phyloP scores from a whole-genome alignment of 2,888 invertebrate genomes.

The Drosophila stalkeri region DNA sequence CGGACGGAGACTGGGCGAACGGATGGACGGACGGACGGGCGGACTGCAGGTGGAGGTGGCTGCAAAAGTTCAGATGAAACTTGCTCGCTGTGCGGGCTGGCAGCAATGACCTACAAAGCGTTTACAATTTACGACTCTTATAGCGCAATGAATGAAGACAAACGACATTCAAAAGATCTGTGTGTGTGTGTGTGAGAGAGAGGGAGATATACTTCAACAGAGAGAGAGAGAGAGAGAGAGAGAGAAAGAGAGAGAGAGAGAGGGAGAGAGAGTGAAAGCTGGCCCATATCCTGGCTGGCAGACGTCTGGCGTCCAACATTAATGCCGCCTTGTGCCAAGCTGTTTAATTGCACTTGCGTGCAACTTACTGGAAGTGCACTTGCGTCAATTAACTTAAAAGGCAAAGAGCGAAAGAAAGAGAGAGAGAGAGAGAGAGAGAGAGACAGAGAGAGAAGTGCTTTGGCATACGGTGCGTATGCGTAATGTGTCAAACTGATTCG shows the following conservation, averaged over 20 bases:
- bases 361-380: constrained; percentile 69
- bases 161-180: constrained; percentile 52
- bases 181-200: not conserved
- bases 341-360: constrained; percentile 75
- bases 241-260: not conserved
- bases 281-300: constrained; percentile 33
- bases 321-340: constrained; percentile 58
- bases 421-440: not conserved
- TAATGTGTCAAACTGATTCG: constrained; percentile 46
- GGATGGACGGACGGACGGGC: not conserved
- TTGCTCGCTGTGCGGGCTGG: constrained; percentile 44
- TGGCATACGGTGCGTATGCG: constrained; percentile 60
- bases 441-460: not conserved
- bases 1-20: not conserved
- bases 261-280: constrained; percentile 13
- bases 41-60: constrained; percentile 6
- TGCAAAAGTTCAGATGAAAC: constrained; percentile 53
- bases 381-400: constrained; percentile 54
- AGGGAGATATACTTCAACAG: too few relatives aligned
- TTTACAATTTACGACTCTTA: constrained; percentile 76
- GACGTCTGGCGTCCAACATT: constrained; percentile 34
- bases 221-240: not conserved
- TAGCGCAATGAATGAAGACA: constrained; percentile 73
- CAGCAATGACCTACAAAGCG: constrained; percentile 80
- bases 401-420: not conserved